Evolutionary conservation across 2,113 vertebrate genomes (phyloP), one percentile per base, ranked within the genome.

Genomic region (Prionailurus viverrinus): DNA sequence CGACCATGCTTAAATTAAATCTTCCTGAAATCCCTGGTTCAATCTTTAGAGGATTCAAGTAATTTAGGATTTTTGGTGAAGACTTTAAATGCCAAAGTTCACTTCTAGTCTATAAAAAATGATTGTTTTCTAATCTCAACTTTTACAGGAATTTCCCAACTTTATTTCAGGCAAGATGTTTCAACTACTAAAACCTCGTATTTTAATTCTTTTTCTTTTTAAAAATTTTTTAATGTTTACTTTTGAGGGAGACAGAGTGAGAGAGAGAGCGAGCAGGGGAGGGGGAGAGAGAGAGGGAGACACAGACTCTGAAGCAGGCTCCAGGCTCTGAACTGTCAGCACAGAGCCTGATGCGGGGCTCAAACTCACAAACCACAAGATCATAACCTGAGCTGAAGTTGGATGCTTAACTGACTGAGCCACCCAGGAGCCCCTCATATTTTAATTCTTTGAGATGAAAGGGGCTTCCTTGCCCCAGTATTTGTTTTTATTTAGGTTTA

Each of bases 401-500:
- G 58, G 21, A 58, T 58, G 55, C 55, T 58, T 58, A 19, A 58
- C 55, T 1, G 5, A 58, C 55, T 19, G 55, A 58, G 18, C 18
- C 58, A 61, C 21, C 58, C 58, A 61, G 58, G 21, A 21, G 23
- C 58, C 58, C 8, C 23, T 13, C 6, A 1, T 58, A 66, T 66
- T 96, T 93, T 85, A 94, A 68, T 95, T 96, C 14, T 76, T 88
- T 73, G 76, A 94, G 48, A 87, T 45, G 13, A 78, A 87, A 63
- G 53, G 45, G 80, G n/a, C 13, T 94, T 94, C 12, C 33, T 96
- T 61, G 86, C 51, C 58, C 19, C 5, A 92, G 58, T 25, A 27
- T 69, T 92, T 69, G 11, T 81, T 92, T 96, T 76, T 92, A 90
- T 87, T 96, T 95, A 85, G 74, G 82, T 89, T 93, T 92, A 76